A percentile compares a stretch with the other conserved stretches of the same genome.
phyloP scores from a whole-genome alignment of 1,140 invertebrate genomes.

The Atta cephalotes region DNA sequence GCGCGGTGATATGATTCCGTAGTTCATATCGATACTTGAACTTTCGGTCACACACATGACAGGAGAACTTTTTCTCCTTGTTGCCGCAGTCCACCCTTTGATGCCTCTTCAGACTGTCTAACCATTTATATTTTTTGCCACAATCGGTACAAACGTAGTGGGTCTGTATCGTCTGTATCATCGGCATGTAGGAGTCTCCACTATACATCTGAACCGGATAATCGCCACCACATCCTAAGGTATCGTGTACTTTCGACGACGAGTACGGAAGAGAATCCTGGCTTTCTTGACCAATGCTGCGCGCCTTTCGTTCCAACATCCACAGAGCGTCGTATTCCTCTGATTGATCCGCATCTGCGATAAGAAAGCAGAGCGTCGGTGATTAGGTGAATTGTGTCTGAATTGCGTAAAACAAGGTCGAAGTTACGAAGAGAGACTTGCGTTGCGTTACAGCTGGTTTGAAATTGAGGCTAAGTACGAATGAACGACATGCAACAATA shows the following conservation, averaged over 20 bases:
- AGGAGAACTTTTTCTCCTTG: constrained; percentile 82
- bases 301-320: constrained; percentile 71
- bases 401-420: neutral
- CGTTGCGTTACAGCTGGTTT: neutral
- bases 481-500: constrained; percentile 35
- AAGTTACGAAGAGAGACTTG: neutral
- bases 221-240: neutral
- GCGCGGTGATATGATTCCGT: constrained; percentile 79
- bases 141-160: constrained; percentile 80
- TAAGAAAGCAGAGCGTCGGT: constrained; percentile 57
- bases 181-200: constrained; percentile 44
- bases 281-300: constrained; percentile 43
- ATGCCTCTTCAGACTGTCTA: constrained; percentile 86
- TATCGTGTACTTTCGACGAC: neutral
- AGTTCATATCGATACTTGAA: constrained; percentile 84
- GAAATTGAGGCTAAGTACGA: neutral
- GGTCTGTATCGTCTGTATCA: constrained; percentile 38
- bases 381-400: constrained; percentile 32
- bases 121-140: constrained; percentile 86
- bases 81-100: constrained; percentile 87
- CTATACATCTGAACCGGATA: constrained; percentile 23
- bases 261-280: constrained; percentile 22
- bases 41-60: constrained; percentile 79
- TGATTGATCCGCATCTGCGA: constrained; percentile 56
- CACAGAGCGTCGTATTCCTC: constrained; percentile 71